Evolutionary conservation across 2,113 vertebrate species (phyloP).

Genomic region (Hippolais icterina): DNA sequence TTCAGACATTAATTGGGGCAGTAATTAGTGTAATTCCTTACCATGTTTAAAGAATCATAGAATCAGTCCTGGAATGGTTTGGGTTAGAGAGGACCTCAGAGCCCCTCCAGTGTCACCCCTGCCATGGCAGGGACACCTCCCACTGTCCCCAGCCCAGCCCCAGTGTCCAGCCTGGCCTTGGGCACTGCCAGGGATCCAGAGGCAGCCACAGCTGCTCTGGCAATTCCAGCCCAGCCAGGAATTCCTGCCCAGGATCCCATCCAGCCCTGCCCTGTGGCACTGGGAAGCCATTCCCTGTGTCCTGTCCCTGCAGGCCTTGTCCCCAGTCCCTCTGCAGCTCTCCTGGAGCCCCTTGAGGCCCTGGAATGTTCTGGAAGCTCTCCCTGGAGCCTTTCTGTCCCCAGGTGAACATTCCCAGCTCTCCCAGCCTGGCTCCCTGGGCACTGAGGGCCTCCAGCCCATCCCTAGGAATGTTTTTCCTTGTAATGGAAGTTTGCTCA

Average conservation of each 20-base stretch:
- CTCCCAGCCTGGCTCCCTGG: neutral
- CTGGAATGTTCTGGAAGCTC: neutral
- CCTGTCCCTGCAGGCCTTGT: neutral
- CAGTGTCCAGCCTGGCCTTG: no score
- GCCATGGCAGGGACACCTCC: no score
- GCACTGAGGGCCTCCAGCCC: neutral
- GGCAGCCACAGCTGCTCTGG: no score
- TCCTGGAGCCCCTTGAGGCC: neutral
- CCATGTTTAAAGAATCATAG: rapidly evolving
- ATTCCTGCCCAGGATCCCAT: no score
- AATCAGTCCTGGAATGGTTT: neutral
- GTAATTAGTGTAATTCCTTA: neutral
- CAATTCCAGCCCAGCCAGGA: no score
- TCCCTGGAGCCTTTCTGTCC: neutral
- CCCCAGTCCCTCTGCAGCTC: neutral
- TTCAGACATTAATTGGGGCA: neutral
- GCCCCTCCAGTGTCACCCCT: neutral
- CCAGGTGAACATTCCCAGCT: neutral
- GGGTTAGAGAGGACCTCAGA: rapidly evolving
- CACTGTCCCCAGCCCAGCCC: no score
- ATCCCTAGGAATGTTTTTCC: neutral
- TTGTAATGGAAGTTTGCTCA: neutral
- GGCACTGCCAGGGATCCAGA: no score
- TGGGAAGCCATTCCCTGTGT: neutral
- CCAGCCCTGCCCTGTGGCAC: no score